Percentiles rank a stretch among this genome's conserved stretches.
Conservation (phyloP, 2,888 invertebrate species). For the Ormyrus nitidulus region DNA sequence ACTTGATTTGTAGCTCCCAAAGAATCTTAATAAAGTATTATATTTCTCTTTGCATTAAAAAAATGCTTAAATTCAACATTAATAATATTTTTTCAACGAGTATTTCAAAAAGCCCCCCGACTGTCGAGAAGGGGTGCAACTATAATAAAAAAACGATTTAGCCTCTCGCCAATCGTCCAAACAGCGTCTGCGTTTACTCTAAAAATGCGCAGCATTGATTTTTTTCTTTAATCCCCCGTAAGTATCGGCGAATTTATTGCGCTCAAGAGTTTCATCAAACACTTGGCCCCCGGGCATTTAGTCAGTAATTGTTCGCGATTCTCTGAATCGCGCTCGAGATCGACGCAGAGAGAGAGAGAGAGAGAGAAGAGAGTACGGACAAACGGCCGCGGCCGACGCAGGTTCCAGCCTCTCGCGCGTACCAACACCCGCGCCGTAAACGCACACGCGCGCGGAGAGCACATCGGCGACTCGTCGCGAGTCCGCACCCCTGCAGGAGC, state of each 20-base stretch:
- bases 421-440: slow-evolving; percentile 12
- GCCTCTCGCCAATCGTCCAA: neutral
- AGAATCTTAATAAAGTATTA: too few species aligned
- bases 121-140: too few species aligned
- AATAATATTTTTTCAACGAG: too few species aligned
- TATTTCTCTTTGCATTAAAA: too few species aligned
- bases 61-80: too few species aligned
- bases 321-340: slow-evolving; percentile 27
- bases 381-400: slow-evolving; percentile 52
- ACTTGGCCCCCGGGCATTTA: slow-evolving; percentile 21
- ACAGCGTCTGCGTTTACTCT: neutral
- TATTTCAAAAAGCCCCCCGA: too few species aligned
- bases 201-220: neutral
- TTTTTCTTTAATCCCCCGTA: neutral
- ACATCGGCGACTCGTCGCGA: slow-evolving; percentile 35
- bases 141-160: neutral
- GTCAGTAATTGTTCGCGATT: slow-evolving; percentile 38
- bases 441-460: neutral
- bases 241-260: too few species aligned
- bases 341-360: slow-evolving; percentile 8
- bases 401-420: neutral
- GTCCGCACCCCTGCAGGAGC: slow-evolving; percentile 34
- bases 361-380: slow-evolving; percentile 23
- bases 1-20: too few species aligned
- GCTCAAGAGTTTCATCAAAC: slow-evolving; percentile 34